phyloP scores from a whole-genome alignment of 2,113 vertebrate genomes.

The Sminthopsis crassicaudata region DNA sequence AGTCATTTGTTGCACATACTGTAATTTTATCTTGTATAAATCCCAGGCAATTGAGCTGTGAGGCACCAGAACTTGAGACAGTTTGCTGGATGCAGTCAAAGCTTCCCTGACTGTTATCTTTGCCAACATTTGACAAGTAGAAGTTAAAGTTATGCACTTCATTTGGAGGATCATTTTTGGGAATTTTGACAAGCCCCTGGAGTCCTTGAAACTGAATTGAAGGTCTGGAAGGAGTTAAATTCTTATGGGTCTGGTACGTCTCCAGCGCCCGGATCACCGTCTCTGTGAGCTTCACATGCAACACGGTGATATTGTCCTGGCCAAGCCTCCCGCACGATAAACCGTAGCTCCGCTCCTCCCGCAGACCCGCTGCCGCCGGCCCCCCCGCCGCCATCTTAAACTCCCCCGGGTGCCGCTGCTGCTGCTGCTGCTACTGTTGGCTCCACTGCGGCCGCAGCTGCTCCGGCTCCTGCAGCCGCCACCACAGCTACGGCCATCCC shows the following conservation, averaged over 20 bases:
- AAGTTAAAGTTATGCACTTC: slow-evolving; percentile 90
- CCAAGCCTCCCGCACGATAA: slow-evolving; percentile 88
- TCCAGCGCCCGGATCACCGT: slow-evolving; percentile 91
- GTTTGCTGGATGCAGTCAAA: slow-evolving; percentile 93
- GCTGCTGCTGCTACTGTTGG: slow-evolving; percentile 39
- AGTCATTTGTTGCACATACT: slow-evolving; percentile 92
- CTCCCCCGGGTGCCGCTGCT: slow-evolving; percentile 72
- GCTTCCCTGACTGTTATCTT: slow-evolving; percentile 95
- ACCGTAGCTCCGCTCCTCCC: slow-evolving; percentile 91
- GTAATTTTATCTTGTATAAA: slow-evolving; percentile 93
- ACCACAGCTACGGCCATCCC: slow-evolving; percentile 81
- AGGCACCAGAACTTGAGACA: slow-evolving; percentile 89
- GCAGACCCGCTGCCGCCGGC: slow-evolving; percentile 90
- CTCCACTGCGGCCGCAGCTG: slow-evolving; percentile 68
- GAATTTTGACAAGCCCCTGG: slow-evolving; percentile 89
- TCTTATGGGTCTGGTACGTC: slow-evolving; percentile 87
- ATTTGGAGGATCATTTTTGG: slow-evolving; percentile 85
- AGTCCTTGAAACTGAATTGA: too few species aligned
- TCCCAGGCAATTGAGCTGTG: slow-evolving; percentile 91
- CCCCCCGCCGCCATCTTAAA: slow-evolving; percentile 84
- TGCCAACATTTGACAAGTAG: slow-evolving; percentile 91
- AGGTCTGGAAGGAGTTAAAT: too few species aligned
- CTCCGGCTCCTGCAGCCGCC: slow-evolving; percentile 80
- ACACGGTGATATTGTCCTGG: slow-evolving; percentile 87
- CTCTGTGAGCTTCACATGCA: slow-evolving; percentile 94